Percentiles rank a stretch among this genome's conserved stretches.
Conservation (phyloP, 92 coral and sea anemone species). For the Actinernus sp. region DNA sequence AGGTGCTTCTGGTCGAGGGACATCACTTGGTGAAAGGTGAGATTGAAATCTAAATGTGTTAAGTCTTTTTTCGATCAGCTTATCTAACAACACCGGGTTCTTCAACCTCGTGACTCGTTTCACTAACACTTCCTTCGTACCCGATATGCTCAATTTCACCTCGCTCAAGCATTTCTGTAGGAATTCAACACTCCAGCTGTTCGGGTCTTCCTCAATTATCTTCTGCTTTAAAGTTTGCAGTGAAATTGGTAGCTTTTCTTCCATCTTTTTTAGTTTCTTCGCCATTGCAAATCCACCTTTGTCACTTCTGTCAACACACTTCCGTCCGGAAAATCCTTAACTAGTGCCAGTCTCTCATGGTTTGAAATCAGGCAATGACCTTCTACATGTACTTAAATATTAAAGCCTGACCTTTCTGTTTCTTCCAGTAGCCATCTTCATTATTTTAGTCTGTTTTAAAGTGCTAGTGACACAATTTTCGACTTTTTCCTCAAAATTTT, state of each 20-base stretch:
- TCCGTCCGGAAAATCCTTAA: no score
- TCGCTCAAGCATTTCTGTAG: slow-evolving; percentile 27
- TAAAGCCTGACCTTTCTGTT: no score
- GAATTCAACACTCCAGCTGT: slow-evolving; percentile 22
- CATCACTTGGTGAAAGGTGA: slow-evolving; percentile 17
- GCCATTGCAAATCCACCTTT: no score
- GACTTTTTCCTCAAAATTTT: no score
- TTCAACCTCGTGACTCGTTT: slow-evolving; percentile 30
- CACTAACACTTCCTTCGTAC: slow-evolving; percentile 26
- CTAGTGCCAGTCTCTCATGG: no score
- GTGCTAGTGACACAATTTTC: no score
- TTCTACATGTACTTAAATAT: no score
- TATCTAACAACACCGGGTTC: slow-evolving; percentile 17
- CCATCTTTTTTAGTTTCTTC: no score
- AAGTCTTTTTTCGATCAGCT: slow-evolving; percentile 9
- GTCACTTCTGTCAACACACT: no score
- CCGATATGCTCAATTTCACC: slow-evolving; percentile 36
- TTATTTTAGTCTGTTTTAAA: no score
- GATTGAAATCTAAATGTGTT: slow-evolving; percentile 19
- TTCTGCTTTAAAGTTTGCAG: slow-evolving; percentile 5
- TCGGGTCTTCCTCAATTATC: slow-evolving; percentile 36
- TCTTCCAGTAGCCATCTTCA: no score
- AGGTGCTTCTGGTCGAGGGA: slow-evolving; percentile 43
- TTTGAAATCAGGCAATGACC: no score
- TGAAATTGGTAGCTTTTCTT: slow-evolving; percentile 7